Conservation (phyloP, 2,113 vertebrate species). For the Zosterops borbonicus region DNA sequence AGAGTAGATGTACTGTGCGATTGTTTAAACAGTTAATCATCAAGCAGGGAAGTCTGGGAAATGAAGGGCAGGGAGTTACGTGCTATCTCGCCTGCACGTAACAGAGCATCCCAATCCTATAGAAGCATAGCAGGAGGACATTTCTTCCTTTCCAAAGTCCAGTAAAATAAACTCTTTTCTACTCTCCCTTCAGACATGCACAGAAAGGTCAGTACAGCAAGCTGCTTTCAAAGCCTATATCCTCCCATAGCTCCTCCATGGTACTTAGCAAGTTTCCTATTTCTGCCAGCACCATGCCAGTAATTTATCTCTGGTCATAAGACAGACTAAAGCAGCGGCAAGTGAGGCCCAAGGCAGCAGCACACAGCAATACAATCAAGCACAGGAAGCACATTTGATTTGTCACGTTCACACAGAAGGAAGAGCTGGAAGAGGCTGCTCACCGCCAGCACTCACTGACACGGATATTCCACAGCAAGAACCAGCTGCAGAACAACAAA, state of each 20-base stretch:
- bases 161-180: not conserved
- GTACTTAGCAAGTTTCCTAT: not conserved
- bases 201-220: not conserved
- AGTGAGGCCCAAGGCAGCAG: not conserved
- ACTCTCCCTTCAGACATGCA: not conserved
- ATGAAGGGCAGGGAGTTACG: not conserved
- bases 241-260: not conserved
- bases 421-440: not conserved
- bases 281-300: not conserved
- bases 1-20: not conserved
- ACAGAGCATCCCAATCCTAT: not conserved
- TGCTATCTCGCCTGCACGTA: not conserved
- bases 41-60: not conserved
- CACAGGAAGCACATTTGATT: constrained; percentile 32
- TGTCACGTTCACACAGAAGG: not conserved
- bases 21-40: not conserved
- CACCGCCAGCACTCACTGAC: constrained; percentile 3
- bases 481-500: not conserved
- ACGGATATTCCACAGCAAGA: constrained; percentile 36
- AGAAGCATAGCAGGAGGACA: not conserved
- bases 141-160: not conserved
- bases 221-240: not conserved
- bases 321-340: not conserved
- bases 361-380: not conserved
- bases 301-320: not conserved